Base-by-base conservation (phyloP, 53 echinoderm and acorn worm species). In the Glandiceps talaboti region DNA sequence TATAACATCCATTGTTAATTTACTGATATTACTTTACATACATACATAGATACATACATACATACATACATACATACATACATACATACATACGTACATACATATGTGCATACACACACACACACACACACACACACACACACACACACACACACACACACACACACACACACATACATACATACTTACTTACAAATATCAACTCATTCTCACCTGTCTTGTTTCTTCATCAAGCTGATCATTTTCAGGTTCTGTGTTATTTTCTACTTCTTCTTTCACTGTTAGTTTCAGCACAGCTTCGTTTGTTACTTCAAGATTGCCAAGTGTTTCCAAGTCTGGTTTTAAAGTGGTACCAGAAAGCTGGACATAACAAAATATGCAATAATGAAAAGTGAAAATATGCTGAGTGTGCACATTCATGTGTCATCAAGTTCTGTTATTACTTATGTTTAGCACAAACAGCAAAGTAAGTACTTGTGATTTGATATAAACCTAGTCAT, bases 151-250 rank as follows among this genome's bases (percentile, higher is more conserved):
- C 64, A 20, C 20, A 45, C 64, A 45, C 64, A 6, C 20, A 45
- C 64, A 20, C 20, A 45, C 64, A 20, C 20, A 6, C 64, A 6
- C 64, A 20, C 20, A 45, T 45, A 45, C 64, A 20, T 20, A 45
- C 64, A 20, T 45, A 45, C 64, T 6, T 45, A 45, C 20, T 6
- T 45, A 20, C 20, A 45, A 20, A 45, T 45, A 45, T 45, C 14
- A 14, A 20, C n/a, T n/a, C n/a, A n/a, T n/a, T n/a, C 29, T 28
- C 29, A 77, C 79, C 32, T 78, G 79, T 1, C 30, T 28, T 25
- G 79, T 28, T 31, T 31, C 79, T 78, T 78, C 79, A 78, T 78
- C 79, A 0, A 78, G 79, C 29, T 77, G 1, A 28, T 77, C 28
- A 25, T 78, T 20, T 12, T 32, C 32, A 6, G 25, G 31, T 12